Evolutionary conservation across 2,797 vertebrate species (phyloP).

Genomic region (Rhinichthys osculus): DNA sequence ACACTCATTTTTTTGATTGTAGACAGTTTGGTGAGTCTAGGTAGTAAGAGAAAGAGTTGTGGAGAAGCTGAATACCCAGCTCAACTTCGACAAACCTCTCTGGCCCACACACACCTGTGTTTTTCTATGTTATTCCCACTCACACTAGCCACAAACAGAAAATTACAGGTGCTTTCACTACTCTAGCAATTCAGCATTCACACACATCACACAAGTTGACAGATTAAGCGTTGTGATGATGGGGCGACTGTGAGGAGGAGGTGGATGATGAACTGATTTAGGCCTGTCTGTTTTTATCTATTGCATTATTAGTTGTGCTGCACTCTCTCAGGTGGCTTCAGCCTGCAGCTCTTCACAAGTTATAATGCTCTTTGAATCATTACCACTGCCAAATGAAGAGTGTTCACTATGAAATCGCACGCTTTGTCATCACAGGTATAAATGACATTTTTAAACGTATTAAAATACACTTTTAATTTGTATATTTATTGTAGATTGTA

Average conservation of each 20-base stretch:
- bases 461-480: not conserved
- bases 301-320: slow-evolving; percentile 43
- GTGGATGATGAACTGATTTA: slow-evolving; percentile 42
- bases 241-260: slow-evolving; percentile 8
- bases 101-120: not conserved
- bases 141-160: not conserved
- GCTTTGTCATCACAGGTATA: not conserved
- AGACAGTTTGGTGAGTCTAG: slow-evolving; percentile 11
- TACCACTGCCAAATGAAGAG: not conserved
- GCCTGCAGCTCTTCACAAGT: slow-evolving; percentile 16
- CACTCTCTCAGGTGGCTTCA: slow-evolving; percentile 38
- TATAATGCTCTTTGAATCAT: slow-evolving; percentile 19
- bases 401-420: not conserved
- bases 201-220: slow-evolving; percentile 19
- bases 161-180: not conserved
- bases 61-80: not conserved
- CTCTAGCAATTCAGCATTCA: not conserved
- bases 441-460: not conserved
- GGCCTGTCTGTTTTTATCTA: slow-evolving; percentile 49
- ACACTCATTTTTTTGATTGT: slow-evolving; percentile 26
- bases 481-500: not conserved
- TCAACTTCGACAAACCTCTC: not conserved
- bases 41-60: not conserved
- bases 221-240: slow-evolving; percentile 27
- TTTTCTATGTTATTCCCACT: slow-evolving; percentile 9